Base-by-base conservation (phyloP, 2,888 invertebrate genomes). In the Hypena proboscidalis region DNA sequence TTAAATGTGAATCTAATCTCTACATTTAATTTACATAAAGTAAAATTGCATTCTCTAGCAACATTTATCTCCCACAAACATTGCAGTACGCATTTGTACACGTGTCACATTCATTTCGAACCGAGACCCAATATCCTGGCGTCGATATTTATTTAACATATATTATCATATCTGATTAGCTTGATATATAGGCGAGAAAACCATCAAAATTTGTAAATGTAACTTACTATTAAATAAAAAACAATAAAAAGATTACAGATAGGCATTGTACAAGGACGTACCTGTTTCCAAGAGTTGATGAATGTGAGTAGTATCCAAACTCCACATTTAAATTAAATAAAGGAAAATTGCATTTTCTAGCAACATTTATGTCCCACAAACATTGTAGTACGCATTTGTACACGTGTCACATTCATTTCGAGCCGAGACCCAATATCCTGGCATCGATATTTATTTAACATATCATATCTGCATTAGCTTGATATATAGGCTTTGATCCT, bases 71-170 rank as follows among this genome's bases (percentile, higher is more conserved):
- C 13, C 10, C 27, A 45, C 21, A 48, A 46, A 66, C 55, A 59
- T 47, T 48, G 57, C 51, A 47, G 33, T 45, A 39, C 41, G 7
- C 58, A 54, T 66, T 77, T 79, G 71, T 77, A 80, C 77, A 72
- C 75, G 54, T 69, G 75, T 79, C 75, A 78, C 80, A 80, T 83
- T 81, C 77, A 78, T 81, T 82, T 80, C 74, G 76, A 83, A 81
- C 63, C 39, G 37, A 68, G 72, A 82, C 78, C 83, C 85, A 85
- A 88, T 88, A 85, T 86, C 88, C 84, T 83, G 76, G 74, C 78
- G 80, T 67, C 67, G 78, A 88, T 91, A 89, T 91, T 91, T 91
- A 90, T 91, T 90, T 86, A 90, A 88, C 88, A 88, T n/a, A n/a
- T n/a, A n/a, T n/a, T 88, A 88, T 89, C 89, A 88, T 84, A 90